Evolutionary conservation across 2,113 vertebrate genomes (phyloP).

Genomic region (Panthera tigris): DNA sequence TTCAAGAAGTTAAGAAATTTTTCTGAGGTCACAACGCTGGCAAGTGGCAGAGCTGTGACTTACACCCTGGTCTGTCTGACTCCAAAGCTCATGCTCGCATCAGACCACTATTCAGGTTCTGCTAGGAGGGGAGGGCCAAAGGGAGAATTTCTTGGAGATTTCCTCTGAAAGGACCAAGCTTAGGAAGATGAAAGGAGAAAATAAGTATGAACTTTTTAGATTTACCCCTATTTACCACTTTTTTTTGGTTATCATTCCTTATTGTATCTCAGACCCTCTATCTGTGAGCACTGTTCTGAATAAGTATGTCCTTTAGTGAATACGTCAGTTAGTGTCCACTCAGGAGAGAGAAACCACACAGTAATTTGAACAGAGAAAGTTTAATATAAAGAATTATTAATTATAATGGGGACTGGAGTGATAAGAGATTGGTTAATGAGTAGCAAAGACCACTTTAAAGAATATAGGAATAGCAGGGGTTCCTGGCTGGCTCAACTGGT

Average conservation of each 20-base stretch:
- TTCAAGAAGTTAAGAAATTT: constrained; percentile 3
- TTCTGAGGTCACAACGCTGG: background rate
- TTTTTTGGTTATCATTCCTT: background rate
- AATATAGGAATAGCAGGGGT: background rate
- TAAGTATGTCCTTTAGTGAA: background rate
- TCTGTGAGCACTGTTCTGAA: background rate
- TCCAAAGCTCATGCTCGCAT: background rate
- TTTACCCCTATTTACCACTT: background rate
- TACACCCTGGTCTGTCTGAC: background rate
- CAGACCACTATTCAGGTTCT: background rate
- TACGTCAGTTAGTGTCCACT: background rate
- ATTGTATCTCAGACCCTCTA: background rate
- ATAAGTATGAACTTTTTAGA: background rate
- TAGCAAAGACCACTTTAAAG: background rate
- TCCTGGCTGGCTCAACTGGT: no score
- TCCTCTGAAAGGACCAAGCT: background rate
- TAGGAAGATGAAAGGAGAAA: constrained; percentile 11
- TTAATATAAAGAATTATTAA: constrained; percentile 4
- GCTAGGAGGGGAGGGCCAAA: background rate
- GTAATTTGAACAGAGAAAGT: background rate
- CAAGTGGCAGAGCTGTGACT: background rate
- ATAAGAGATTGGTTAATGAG: background rate
- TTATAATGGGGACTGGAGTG: background rate
- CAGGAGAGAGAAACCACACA: background rate
- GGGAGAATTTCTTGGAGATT: background rate